Base-by-base conservation (phyloP, 1,140 invertebrate species). In the Lepidostoma basale region DNA sequence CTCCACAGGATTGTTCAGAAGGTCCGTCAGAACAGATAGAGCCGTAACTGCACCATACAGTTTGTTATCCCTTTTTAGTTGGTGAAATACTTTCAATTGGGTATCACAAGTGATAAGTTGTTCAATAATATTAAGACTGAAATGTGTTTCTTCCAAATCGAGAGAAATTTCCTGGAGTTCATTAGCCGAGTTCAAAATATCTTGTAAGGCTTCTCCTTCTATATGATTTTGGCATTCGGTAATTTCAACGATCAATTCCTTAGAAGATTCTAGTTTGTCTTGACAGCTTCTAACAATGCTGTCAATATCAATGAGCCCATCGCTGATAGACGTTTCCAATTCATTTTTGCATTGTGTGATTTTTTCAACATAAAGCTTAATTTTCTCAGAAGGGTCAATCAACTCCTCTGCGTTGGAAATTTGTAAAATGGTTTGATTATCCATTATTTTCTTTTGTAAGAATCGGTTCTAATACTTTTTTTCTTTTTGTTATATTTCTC, bases 291-390 rank as follows among this genome's bases (percentile, higher is more conserved):
- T 79, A 3, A 86, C 74, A 56, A 83, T 78, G 14, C 81, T 74
- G 36, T 77, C 74, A 70, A 88, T 81, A 72, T 88, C 83, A 64
- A 83, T 77, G 59, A 86, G 83, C 73, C 84, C 84, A 58, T 84
- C 80, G 39, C 82, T 74, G 58, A 88, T 78, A 70, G 83, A 86
- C 26, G 80, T 74, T 73, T 78, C 82, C 12, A 87, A 79, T 52
- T 88, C 83, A 68, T 75, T 73, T 77, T 88, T 87, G 9, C 85
- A 69, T 68, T 78, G 81, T 26, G 80, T 78, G 75, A 88, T 85
- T 81, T 85, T 80, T 68, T 83, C 81, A 65, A 81, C 76, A 30
- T 88, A 78, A 25, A 85, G 72, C 3, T 76, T 72, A 66, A 87
- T 85, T 74, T 85, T 87, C 45, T 85, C 81, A 63, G 77, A 74